Base-by-base conservation (phyloP, 2,113 vertebrate genomes). In the Scophthalmus maximus region DNA sequence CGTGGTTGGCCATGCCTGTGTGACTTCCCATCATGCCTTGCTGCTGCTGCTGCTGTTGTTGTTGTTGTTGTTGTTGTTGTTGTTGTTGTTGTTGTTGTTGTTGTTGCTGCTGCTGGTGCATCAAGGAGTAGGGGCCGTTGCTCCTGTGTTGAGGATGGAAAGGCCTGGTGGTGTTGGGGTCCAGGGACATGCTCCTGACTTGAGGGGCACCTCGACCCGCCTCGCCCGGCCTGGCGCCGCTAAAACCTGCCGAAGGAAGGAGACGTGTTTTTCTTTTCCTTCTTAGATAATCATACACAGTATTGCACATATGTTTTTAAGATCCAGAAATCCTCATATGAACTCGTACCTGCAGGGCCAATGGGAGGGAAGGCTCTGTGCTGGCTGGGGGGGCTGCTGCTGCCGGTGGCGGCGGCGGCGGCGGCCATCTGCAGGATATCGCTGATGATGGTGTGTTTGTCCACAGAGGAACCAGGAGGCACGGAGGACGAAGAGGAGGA, bases 381-480 rank as follows among this genome's bases (percentile, higher is more conserved):
- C 84, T 94, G 79, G 81, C 83, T 91, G 20, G 88, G 62, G 8
- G 87, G 76, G 25, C 91, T 89, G 1, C 94, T 86, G 85, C 92
- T 78, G 0, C 94, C 90, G 85, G 91, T 91, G 84, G 91, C 91
- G 60, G 46, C 1, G 78, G 95, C n/a, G 14, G 3, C 8, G 18
- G 6, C 22, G 20, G 47, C 42, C 42, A 98, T 94, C 88, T 98
- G 96, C 93, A 98, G 95, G 92, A 98, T 96, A 94, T 98, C 96
- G 84, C 96, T 95, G 93, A 98, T 96, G 94, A 96, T 96, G 92
- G 95, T 95, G 94, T 98, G 97, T 87, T 98, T 99, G 93, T 99
- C 97, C 1, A 94, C 93, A 0, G 96, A 93, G 88, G 94, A 94
- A 3, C 30, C 53, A 10, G 81, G 63, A 1, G 44, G 59, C 27